Percentiles rank a stretch among this genome's conserved stretches.
Conservation (phyloP, 2,797 vertebrate genomes). For the Propithecus deckenii region DNA sequence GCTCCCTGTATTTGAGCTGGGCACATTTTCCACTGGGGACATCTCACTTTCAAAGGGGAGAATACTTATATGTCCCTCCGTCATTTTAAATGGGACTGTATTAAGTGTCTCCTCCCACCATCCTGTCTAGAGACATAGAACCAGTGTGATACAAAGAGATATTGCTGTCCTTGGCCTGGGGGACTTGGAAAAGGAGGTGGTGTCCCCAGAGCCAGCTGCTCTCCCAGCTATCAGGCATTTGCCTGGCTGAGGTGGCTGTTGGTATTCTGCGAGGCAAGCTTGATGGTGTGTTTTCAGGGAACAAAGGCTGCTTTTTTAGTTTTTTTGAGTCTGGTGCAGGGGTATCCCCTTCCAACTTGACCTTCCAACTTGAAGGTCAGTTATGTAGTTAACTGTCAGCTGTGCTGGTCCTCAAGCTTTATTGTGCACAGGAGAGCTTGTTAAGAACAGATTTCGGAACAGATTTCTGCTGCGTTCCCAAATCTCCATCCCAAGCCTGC, state of each 20-base stretch:
- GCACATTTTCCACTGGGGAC: too few species aligned
- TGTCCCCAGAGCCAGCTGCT: neutral
- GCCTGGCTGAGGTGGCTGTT: neutral
- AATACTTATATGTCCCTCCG: neutral
- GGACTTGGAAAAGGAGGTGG: neutral
- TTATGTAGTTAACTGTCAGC: neutral
- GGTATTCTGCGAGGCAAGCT: neutral
- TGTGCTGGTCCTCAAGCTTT: neutral
- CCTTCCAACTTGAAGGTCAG: slow-evolving; percentile 19
- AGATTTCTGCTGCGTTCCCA: neutral
- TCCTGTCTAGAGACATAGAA: neutral
- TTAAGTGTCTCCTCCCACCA: neutral
- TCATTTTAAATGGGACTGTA: neutral
- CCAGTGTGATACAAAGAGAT: neutral
- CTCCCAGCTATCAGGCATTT: neutral
- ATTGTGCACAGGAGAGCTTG: neutral
- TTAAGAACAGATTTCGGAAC: neutral
- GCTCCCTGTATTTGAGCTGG: neutral
- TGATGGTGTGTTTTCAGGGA: neutral
- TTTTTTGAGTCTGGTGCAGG: neutral
- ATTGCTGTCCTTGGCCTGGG: neutral
- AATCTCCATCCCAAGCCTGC: neutral
- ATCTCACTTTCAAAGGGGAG: neutral
- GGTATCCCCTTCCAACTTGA: neutral
- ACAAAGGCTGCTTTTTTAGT: neutral